These are phyloP conservation scores for Osmerus eperlanus DNA, from an alignment of 2,113 vertebrate species.

Conservation along the genomic window DNA sequence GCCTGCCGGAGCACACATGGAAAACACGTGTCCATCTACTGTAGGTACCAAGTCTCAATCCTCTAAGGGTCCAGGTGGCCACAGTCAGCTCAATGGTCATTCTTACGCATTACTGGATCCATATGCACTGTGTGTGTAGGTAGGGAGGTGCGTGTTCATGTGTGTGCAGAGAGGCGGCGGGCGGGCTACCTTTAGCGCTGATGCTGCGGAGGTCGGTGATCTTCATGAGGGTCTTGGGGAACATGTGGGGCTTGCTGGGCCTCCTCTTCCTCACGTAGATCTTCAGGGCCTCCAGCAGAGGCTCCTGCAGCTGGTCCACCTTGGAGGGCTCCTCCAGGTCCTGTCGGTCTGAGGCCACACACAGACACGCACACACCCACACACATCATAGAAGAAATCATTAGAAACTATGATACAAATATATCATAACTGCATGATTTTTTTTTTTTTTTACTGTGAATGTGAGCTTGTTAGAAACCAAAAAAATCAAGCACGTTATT, in stretches of 20 bases:
- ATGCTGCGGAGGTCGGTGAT: conserved; percentile 98
- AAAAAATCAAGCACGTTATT: neutral
- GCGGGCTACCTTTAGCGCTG: conserved; percentile 89
- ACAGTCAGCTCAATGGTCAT: too few relatives aligned
- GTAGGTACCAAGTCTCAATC: neutral
- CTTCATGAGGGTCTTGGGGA: conserved; percentile 99
- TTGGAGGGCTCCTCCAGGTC: conserved; percentile 95
- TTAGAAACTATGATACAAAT: too few relatives aligned
- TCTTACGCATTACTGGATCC: too few relatives aligned
- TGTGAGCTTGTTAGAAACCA: neutral
- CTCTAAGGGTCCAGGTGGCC: too few relatives aligned
- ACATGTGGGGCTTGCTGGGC: conserved; percentile 97
- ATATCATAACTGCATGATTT: too few relatives aligned
- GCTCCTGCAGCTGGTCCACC: conserved; percentile 96
- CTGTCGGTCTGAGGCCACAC: conserved; percentile 82
- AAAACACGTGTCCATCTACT: neutral
- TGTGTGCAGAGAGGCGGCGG: neutral
- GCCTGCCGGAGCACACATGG: conserved; percentile 64
- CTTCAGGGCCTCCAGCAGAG: conserved; percentile 92
- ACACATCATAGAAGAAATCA: conserved; percentile 1
- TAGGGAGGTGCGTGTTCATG: neutral
- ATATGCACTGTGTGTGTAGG: too few relatives aligned
- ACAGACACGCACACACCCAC: conserved; percentile 8
- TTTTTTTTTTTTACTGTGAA: too few relatives aligned
- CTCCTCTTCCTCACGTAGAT: conserved; percentile 95